Evolutionary conservation across 2,113 vertebrate genomes (phyloP), one percentile per base, ranked within the genome.

Genomic region (Turdus rufiventris): DNA sequence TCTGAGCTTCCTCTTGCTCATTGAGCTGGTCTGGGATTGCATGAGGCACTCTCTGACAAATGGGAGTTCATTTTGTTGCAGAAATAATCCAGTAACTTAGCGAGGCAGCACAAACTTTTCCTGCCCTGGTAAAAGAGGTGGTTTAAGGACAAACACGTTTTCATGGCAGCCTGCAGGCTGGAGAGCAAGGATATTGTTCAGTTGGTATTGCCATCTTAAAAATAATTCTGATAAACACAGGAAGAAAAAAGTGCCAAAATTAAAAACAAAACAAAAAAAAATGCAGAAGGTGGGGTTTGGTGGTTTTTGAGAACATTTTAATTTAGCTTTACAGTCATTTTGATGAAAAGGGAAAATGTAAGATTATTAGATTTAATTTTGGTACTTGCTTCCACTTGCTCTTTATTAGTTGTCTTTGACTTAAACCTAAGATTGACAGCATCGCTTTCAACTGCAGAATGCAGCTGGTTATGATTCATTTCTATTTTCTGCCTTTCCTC

Each of bases 381-480:
- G 66, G 76, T n/a, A 25, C 70, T 94, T 3, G 4, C 40, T 94
- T 89, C 40, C 74, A 72, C 31, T 89, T 94, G 40, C 15, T 76
- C 1, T 85, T 87, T 95, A 50, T 72, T 88, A 65, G n/a, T 89
- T 95, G 62, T 85, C 53, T 88, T 95, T 90, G 85, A 82, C 36
- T 94, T 93, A 74, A 77, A 84, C 33, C 26, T 51, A 38, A 60
- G 58, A 88, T 91, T 83, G 82, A 72, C 78, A 88, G 71, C 84
- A 89, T 91, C 85, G 34, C 56, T 85, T 94, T 91, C 85, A 93
- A 42, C 42, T 90, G 75, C 92, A 62, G 79, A 79, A n/a, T 71
- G 90, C 90, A 96, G 85, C 71, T 94, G 92, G 67, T 76, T 90
- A 34, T 91, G 88, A 95, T 91, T 94, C 42, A 91, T 89, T 97